Evolutionary conservation across 1,140 invertebrate genomes (phyloP), one percentile per base, ranked within the genome.

Genomic region (Lanistes nyassanus): DNA sequence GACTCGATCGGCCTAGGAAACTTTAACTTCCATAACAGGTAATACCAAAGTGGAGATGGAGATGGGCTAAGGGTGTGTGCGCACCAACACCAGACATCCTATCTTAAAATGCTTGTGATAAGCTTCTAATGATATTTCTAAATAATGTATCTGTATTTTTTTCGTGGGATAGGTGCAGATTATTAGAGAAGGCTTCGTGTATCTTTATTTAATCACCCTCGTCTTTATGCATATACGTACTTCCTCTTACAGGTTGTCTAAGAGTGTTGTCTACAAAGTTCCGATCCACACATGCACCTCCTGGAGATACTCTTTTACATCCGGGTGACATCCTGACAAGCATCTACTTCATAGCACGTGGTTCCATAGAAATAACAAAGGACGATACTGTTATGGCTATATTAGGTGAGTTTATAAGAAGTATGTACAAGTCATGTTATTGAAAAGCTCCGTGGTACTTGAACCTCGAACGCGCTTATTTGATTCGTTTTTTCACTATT

Each of bases 341-440:
- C 31, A 84, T 89, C n/a, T 88, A 89, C 71, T 89, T 89, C 74
- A 87, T 89, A 37, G 86, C 88, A 6, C 64, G 87, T 13, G 88
- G 88, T 1, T 87, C 87, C 11, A 81, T 89, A 58, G 88, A 89
- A 74, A 88, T 88, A n/a, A 62, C 86, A 31, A 86, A 88, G 76
- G 85, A 86, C 42, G 83, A 86, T 69, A 83, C 82, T 0, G 82
- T 86, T 34, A 87, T 89, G 84, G 87, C 87, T 11, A 88, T 88
- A 66, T 77, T 89, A 77, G 87, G 88, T 88, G 83, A 80, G 39
- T 13, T 42, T 42, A 13, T 13, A 42, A 42, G 13, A 13, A 42
- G 39, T 6, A 16, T 16, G 19, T 6, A 47, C 42, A 2, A 6
- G 9, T 13, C 42, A 47, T 47, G n/a, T n/a, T n/a, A n/a, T n/a